Conservation (phyloP, 2,113 vertebrate species). For the Corythornis cristatus region DNA sequence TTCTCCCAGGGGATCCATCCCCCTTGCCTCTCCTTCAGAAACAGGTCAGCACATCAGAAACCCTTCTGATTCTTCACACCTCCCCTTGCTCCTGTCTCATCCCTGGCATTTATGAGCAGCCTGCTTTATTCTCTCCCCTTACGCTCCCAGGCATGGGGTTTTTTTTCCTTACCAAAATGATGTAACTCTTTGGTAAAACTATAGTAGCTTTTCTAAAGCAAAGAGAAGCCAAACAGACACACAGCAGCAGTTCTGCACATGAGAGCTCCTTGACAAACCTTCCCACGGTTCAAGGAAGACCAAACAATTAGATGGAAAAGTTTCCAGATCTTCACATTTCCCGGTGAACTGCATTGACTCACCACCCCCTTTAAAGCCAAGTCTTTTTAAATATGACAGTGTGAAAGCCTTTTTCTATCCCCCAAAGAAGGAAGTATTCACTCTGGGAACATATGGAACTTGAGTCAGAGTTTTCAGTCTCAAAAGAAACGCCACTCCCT, state of each 20-base stretch:
- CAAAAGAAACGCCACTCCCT: not conserved
- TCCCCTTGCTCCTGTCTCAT: not conserved
- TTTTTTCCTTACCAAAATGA: not conserved
- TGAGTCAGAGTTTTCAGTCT: not conserved
- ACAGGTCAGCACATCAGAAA: not conserved
- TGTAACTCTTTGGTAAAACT: not conserved
- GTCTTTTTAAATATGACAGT: not conserved
- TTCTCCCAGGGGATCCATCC: not conserved
- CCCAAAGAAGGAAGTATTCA: conserved; percentile 20
- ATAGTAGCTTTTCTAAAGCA: not conserved
- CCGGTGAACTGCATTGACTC: not conserved
- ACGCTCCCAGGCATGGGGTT: no score
- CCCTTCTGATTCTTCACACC: not conserved
- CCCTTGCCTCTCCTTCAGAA: not conserved
- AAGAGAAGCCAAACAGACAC: not conserved
- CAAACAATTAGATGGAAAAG: not conserved
- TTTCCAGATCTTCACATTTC: not conserved
- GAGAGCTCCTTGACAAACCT: not conserved
- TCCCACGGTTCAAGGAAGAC: not conserved
- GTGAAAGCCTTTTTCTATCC: not conserved
- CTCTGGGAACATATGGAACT: not conserved
- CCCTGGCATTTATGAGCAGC: not conserved
- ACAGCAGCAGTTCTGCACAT: not conserved
- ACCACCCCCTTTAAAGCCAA: not conserved
- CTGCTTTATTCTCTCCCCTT: not conserved